Conservation (phyloP, 1,140 invertebrate species). For the Drosophila chauvacae region DNA sequence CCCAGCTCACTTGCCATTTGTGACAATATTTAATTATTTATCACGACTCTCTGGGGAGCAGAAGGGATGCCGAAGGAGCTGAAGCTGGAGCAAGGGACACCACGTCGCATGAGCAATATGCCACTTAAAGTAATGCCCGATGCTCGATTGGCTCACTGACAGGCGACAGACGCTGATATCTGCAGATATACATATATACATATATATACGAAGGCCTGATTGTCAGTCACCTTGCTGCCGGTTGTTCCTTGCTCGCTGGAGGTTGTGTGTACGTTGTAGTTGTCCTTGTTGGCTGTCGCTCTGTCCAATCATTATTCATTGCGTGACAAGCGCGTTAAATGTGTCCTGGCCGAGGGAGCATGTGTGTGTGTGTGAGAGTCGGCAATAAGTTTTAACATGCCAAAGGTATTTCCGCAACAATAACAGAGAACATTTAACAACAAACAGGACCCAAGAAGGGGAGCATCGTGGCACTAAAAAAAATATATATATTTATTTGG, state of each 20-base stretch:
- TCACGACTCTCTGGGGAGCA: constrained; percentile 42
- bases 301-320: constrained; percentile 81
- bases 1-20: constrained; percentile 46
- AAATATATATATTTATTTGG: constrained; percentile 23
- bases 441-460: constrained; percentile 3
- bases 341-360: constrained; percentile 43
- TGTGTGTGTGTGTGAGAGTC: constrained; percentile 33
- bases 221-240: constrained; percentile 19
- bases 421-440: constrained; percentile 37
- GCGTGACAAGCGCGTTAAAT: constrained; percentile 80
- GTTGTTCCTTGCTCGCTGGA: constrained; percentile 3
- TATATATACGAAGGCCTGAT: constrained; percentile 4
- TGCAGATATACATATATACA: background rate
- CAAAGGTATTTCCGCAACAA: constrained; percentile 74
- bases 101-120: constrained; percentile 79
- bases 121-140: constrained; percentile 72
- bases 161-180: constrained; percentile 66
- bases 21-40: constrained; percentile 80
- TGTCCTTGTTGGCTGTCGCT: constrained; percentile 45
- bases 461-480: constrained; percentile 28
- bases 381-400: constrained; percentile 72
- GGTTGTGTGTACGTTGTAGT: constrained; percentile 21
- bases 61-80: constrained; percentile 26
- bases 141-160: constrained; percentile 74
- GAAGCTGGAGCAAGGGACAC: constrained; percentile 18